Conservation (phyloP, 64 coral and sea anemone species). For the Dendrophyllia cribrosa region DNA sequence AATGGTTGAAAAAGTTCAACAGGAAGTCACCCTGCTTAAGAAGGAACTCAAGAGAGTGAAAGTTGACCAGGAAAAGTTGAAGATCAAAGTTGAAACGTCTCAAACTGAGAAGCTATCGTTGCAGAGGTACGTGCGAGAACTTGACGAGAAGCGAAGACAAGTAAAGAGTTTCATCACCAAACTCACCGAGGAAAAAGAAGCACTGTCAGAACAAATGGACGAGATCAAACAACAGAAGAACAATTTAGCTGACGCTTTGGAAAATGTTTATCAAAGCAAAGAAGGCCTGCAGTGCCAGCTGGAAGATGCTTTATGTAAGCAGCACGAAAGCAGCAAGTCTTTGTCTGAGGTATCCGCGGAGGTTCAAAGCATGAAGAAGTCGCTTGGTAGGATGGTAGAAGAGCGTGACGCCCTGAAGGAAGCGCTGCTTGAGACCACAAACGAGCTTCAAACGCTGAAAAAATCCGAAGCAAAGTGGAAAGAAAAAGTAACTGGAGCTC, state of each 20-base stretch:
- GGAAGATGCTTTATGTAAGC: constrained; percentile 80
- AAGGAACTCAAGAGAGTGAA: constrained; percentile 48
- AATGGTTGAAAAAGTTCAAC: constrained; percentile 31
- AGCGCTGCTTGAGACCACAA: constrained; percentile 54
- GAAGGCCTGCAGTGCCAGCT: constrained; percentile 77
- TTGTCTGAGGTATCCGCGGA: constrained; percentile 74
- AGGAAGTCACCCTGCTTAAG: constrained; percentile 50
- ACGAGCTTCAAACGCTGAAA: constrained; percentile 71
- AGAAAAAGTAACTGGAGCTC: constrained; percentile 70
- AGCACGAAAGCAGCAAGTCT: constrained; percentile 75
- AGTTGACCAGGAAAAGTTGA: constrained; percentile 25
- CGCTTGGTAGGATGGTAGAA: constrained; percentile 77
- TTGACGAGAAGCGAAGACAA: constrained; percentile 87
- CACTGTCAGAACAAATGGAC: constrained; percentile 86
- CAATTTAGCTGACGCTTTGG: constrained; percentile 92
- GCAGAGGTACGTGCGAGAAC: constrained; percentile 87
- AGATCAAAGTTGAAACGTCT: constrained; percentile 35
- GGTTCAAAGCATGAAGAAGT: constrained; percentile 78
- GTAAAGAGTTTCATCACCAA: constrained; percentile 89
- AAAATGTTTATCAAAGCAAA: constrained; percentile 97
- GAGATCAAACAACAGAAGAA: constrained; percentile 90
- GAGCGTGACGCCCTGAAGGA: constrained; percentile 88
- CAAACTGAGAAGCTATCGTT: constrained; percentile 69
- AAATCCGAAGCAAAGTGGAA: constrained; percentile 76
- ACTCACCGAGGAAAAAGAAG: constrained; percentile 95